These are phyloP conservation scores for Porites rus DNA, from an alignment of 92 coral and sea anemone genomes.

Conservation along the genomic window DNA sequence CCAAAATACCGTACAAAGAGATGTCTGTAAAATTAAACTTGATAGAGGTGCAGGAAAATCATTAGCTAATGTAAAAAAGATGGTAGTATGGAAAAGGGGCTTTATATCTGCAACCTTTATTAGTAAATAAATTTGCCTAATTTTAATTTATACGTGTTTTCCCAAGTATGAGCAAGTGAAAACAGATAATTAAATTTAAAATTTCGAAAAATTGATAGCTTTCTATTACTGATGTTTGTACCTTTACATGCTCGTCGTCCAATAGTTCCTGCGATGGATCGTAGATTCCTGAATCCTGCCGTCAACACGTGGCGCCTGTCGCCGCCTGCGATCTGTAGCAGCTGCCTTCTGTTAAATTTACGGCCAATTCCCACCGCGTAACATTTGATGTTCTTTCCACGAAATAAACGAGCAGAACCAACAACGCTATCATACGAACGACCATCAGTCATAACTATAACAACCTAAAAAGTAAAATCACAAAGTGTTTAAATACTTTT, in stretches of 20 bases:
- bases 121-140: no score
- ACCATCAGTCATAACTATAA: neutral
- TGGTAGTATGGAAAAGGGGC: no score
- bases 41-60: no score
- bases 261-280: constrained; percentile 51
- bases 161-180: neutral
- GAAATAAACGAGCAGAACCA: constrained; percentile 50
- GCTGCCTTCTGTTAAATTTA: constrained; percentile 33
- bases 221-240: no score
- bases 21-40: no score
- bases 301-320: constrained; percentile 60
- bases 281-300: constrained; percentile 49
- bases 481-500: neutral
- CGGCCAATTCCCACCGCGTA: constrained; percentile 76
- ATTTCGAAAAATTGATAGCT: neutral
- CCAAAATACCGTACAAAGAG: no score
- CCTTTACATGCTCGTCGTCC: constrained; percentile 59
- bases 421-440: neutral
- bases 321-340: constrained; percentile 61
- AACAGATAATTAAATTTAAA: neutral
- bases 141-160: no score
- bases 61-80: no score
- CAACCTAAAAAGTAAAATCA: neutral
- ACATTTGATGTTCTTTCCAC: constrained; percentile 53
- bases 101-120: no score